These are phyloP conservation scores for Arion vulgaris DNA, from an alignment of 1,140 invertebrate species.

Conservation along the genomic window DNA sequence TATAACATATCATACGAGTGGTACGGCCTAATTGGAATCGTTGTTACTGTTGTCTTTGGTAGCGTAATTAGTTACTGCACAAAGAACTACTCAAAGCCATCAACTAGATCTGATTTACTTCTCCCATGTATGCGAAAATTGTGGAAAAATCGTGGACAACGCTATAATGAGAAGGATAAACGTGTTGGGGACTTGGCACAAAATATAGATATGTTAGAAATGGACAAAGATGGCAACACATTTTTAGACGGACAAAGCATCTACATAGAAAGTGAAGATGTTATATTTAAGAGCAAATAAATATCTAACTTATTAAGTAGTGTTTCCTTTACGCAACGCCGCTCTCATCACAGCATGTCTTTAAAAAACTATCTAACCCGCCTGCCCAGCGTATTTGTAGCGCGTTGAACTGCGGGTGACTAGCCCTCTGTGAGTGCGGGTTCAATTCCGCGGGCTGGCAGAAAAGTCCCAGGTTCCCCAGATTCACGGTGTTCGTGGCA, in stretches of 20 bases:
- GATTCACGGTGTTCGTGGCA: too few relatives aligned
- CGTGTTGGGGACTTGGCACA: neutral
- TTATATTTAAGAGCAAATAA: neutral
- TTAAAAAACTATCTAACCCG: too few relatives aligned
- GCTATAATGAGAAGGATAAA: neutral
- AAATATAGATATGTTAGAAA: neutral
- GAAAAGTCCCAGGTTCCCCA: too few relatives aligned
- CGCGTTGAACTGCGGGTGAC: too few relatives aligned
- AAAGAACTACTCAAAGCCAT: neutral
- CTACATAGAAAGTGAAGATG: neutral
- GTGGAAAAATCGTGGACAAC: neutral
- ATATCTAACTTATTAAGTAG: neutral
- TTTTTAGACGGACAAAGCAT: neutral
- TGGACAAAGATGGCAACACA: neutral
- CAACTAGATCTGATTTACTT: neutral
- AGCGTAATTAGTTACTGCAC: constrained; percentile 2
- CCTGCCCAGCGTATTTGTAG: too few relatives aligned
- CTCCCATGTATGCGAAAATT: neutral
- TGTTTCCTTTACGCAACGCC: too few relatives aligned
- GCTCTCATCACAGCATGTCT: too few relatives aligned
- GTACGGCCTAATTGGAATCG: constrained; percentile 19
- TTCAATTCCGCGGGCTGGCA: too few relatives aligned
- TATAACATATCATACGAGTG: constrained; percentile 31
- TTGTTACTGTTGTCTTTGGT: neutral
- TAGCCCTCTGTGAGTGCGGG: too few relatives aligned